These are phyloP conservation scores for Geophilus truncorum DNA, from an alignment of 2,888 invertebrate species.

Conservation along the genomic window DNA sequence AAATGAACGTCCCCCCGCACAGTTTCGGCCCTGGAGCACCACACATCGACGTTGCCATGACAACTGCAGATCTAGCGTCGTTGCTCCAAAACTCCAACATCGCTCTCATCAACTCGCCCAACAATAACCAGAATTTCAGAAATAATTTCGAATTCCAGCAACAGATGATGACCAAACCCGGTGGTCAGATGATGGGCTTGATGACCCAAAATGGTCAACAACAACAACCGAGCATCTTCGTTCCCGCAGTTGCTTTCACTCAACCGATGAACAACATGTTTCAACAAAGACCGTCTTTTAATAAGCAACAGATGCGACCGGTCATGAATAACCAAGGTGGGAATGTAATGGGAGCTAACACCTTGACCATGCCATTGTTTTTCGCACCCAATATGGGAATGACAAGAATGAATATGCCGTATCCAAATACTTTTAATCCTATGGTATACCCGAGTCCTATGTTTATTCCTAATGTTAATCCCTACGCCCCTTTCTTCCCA, in stretches of 20 bases:
- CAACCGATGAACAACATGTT: not conserved
- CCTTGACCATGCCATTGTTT: slow-evolving; percentile 10
- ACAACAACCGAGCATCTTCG: not conserved
- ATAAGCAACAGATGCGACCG: not conserved
- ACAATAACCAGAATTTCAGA: not conserved
- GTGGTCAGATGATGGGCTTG: not conserved
- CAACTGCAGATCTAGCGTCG: not conserved
- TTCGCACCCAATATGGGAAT: not conserved
- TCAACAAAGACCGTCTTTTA: not conserved
- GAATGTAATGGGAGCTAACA: not conserved
- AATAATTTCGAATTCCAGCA: not conserved
- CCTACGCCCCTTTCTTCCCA: not conserved
- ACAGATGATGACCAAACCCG: too few relatives aligned
- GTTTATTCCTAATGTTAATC: not conserved
- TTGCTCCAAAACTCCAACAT: not conserved
- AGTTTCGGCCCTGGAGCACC: not conserved
- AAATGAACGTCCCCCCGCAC: not conserved
- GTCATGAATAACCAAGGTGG: not conserved
- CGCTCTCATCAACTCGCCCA: not conserved
- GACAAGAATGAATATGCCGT: not conserved
- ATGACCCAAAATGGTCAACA: not conserved
- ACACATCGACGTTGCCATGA: not conserved
- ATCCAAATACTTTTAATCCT: slow-evolving; percentile 2
- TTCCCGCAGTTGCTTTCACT: not conserved
- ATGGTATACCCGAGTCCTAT: slow-evolving; percentile 28